Conservation (phyloP, 2,888 invertebrate genomes). For the Meghimatium bilineatum region DNA sequence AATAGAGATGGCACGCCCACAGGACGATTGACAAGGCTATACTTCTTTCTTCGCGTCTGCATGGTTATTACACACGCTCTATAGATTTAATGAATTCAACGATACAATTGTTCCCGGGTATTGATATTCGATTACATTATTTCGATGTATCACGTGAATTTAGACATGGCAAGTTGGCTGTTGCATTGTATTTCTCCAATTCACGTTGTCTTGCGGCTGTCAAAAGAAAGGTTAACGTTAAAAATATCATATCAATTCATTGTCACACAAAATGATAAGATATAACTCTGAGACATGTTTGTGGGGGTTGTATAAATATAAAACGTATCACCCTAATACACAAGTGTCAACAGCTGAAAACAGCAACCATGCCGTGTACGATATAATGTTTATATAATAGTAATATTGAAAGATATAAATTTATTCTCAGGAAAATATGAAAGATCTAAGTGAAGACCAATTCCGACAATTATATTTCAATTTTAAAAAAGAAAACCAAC, state of each 20-base stretch:
- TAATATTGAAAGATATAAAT: too few relatives aligned
- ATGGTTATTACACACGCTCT: conserved; percentile 1
- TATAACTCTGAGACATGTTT: background rate
- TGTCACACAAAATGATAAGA: background rate
- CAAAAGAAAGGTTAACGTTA: background rate
- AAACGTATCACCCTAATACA: too few relatives aligned
- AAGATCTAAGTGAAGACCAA: too few relatives aligned
- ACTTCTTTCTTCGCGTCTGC: conserved; percentile 41
- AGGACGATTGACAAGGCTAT: conserved; percentile 35
- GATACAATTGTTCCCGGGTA: background rate
- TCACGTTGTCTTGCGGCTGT: background rate
- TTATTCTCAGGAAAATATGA: too few relatives aligned
- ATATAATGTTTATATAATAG: background rate
- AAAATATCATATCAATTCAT: background rate
- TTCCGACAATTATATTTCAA: too few relatives aligned
- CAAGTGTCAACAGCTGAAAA: background rate
- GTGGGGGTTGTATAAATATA: background rate
- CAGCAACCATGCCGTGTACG: too few relatives aligned
- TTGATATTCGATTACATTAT: background rate
- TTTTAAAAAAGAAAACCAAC: too few relatives aligned
- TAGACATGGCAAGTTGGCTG: background rate
- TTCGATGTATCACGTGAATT: background rate
- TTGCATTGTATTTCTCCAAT: background rate
- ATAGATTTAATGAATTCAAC: background rate
- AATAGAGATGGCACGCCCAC: conserved; percentile 39